Conservation (phyloP, 2,888 invertebrate genomes). For the Eulithis prunata region DNA sequence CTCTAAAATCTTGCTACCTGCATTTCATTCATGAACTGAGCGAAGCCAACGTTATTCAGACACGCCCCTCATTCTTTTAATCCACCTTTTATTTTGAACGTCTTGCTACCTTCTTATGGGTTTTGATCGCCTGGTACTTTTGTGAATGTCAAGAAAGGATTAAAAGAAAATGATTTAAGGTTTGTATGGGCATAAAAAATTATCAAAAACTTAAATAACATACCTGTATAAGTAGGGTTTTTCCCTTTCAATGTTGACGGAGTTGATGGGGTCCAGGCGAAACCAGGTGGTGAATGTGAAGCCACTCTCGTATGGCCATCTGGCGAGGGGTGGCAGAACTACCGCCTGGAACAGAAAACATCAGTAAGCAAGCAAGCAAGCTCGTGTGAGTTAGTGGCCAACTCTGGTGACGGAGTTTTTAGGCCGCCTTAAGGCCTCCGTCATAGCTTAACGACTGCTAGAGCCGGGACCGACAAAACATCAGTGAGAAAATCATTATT, state of each 20-base stretch:
- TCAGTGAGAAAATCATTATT: neutral
- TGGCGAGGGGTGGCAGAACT: constrained; percentile 97
- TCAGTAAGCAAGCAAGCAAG: neutral
- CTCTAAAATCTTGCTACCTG: constrained; percentile 1
- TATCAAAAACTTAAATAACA: neutral
- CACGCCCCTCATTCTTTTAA: constrained; percentile 15
- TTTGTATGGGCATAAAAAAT: too few species aligned
- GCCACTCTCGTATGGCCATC: constrained; percentile 99
- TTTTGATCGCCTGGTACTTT: constrained; percentile 26
- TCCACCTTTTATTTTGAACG: constrained; percentile 9
- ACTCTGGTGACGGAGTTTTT: too few species aligned
- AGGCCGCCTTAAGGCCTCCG: too few species aligned
- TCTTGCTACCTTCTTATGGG: constrained; percentile 14
- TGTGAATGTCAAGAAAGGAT: constrained; percentile 28
- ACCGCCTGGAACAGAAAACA: constrained; percentile 89
- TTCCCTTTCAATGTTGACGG: constrained; percentile 99
- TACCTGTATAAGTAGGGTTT: constrained; percentile 97
- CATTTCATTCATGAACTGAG: constrained; percentile 18
- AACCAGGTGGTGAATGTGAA: constrained; percentile 99
- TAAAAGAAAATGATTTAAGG: too few species aligned
- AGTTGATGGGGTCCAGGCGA: constrained; percentile 98
- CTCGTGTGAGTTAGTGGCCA: too few species aligned
- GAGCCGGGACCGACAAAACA: too few species aligned
- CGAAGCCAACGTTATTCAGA: constrained; percentile 12
- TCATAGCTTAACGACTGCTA: too few species aligned